Conservation (phyloP, 2,888 invertebrate genomes). For the Ochropleura plecta region DNA sequence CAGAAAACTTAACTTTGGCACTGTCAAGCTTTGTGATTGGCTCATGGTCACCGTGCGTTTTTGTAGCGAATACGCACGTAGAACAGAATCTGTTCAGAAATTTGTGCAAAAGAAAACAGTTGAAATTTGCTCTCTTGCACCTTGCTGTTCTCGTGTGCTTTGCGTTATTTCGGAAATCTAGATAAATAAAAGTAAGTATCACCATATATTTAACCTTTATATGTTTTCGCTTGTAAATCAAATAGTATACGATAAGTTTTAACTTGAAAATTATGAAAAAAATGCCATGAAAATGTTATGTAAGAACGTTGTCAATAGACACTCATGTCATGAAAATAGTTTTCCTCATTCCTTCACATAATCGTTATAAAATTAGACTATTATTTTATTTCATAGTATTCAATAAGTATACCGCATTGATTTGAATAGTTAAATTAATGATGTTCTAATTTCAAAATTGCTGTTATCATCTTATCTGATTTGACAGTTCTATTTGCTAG, state of each 20-base stretch:
- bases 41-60: rapidly evolving
- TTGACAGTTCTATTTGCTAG: slow-evolving; percentile 11
- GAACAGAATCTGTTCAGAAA: not conserved
- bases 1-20: not conserved
- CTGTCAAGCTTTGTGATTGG: slow-evolving; percentile 50
- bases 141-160: slow-evolving; percentile 67
- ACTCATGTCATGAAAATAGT: slow-evolving; percentile 41
- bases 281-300: slow-evolving; percentile 63
- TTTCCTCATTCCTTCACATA: slow-evolving; percentile 16
- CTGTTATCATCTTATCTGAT: slow-evolving; percentile 39
- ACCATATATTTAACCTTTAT: not conserved
- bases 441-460: slow-evolving; percentile 16
- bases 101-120: slow-evolving; percentile 51
- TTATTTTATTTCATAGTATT: too few relatives aligned
- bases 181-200: slow-evolving; percentile 67
- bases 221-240: not conserved
- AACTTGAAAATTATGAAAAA: slow-evolving; percentile 2
- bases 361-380: not conserved
- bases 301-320: slow-evolving; percentile 66
- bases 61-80: slow-evolving; percentile 44
- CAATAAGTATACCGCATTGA: not conserved
- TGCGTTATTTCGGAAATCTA: slow-evolving; percentile 47
- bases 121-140: slow-evolving; percentile 50
- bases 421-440: not conserved
- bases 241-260: not conserved